phyloP scores from a whole-genome alignment of 1,140 invertebrate species.

The Trypoxylus dichotomus region DNA sequence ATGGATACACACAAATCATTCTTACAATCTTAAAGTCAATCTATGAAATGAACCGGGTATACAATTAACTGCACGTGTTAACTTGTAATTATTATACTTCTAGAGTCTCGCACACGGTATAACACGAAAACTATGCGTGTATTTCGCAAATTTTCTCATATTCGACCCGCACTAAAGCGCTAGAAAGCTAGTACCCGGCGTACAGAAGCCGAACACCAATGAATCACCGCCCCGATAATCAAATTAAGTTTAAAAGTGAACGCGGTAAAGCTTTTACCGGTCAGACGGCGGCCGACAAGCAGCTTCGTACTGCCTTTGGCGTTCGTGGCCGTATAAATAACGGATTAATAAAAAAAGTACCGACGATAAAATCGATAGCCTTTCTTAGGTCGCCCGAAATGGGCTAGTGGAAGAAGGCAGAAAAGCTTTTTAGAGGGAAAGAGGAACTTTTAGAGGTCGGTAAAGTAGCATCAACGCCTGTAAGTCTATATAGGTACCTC shows the following conservation, averaged over 20 bases:
- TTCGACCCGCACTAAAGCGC: too few relatives aligned
- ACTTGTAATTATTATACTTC: too few relatives aligned
- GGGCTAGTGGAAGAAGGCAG: background rate
- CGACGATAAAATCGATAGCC: background rate
- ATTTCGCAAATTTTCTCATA: too few relatives aligned
- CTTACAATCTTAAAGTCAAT: too few relatives aligned
- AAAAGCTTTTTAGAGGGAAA: background rate
- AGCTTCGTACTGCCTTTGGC: too few relatives aligned
- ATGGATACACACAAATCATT: too few relatives aligned
- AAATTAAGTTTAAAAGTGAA: conserved; percentile 41
- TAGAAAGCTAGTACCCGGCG: conserved; percentile 33
- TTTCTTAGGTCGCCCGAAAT: background rate
- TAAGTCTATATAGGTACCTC: background rate
- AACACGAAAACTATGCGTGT: too few relatives aligned
- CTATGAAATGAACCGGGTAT: too few relatives aligned
- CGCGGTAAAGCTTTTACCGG: conserved; percentile 35
- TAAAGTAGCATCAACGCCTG: conserved; percentile 29
- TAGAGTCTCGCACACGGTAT: too few relatives aligned
- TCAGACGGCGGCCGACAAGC: conserved; percentile 16
- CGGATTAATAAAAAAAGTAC: conserved; percentile 32
- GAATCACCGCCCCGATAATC: conserved; percentile 40
- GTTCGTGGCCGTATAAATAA: conserved; percentile 36
- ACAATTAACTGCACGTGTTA: too few relatives aligned
- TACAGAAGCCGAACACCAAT: conserved; percentile 33
- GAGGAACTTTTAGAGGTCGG: background rate